phyloP scores from a whole-genome alignment of 2,113 vertebrate species.

The Euleptes europaea region DNA sequence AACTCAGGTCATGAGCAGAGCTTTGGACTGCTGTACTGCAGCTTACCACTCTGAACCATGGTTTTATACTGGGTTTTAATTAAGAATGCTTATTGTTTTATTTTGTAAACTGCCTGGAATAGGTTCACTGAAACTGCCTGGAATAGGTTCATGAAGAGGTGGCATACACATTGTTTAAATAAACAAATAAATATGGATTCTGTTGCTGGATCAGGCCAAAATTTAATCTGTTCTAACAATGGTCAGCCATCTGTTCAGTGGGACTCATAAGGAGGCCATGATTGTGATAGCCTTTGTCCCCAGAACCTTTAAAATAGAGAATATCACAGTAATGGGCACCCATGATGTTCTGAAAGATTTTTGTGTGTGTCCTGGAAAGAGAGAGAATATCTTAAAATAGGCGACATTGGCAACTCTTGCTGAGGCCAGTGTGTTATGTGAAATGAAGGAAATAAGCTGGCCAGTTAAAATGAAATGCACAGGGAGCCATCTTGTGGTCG shows the following conservation, averaged over 20 bases:
- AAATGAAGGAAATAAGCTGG: background rate
- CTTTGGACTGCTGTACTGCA: no score
- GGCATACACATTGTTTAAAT: no score
- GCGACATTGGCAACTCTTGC: background rate
- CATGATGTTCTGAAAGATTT: background rate
- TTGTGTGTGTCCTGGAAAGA: background rate
- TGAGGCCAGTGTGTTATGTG: background rate
- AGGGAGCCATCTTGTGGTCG: slow-evolving; percentile 32
- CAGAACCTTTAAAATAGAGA: background rate
- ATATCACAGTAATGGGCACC: background rate
- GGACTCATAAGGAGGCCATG: background rate
- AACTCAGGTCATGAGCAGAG: no score
- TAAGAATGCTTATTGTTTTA: no score
- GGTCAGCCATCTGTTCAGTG: background rate
- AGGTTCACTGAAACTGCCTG: no score
- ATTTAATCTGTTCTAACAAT: background rate
- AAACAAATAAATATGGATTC: background rate
- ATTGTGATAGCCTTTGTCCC: no score
- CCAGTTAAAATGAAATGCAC: slow-evolving; percentile 5
- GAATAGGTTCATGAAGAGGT: no score
- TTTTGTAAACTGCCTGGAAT: no score
- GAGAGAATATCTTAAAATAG: background rate
- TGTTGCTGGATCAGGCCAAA: background rate
- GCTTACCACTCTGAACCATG: no score
- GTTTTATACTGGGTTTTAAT: no score